Evolutionary conservation across 2,797 vertebrate species (phyloP), one percentile per base, ranked within the genome.

Genomic region (Channa striata): DNA sequence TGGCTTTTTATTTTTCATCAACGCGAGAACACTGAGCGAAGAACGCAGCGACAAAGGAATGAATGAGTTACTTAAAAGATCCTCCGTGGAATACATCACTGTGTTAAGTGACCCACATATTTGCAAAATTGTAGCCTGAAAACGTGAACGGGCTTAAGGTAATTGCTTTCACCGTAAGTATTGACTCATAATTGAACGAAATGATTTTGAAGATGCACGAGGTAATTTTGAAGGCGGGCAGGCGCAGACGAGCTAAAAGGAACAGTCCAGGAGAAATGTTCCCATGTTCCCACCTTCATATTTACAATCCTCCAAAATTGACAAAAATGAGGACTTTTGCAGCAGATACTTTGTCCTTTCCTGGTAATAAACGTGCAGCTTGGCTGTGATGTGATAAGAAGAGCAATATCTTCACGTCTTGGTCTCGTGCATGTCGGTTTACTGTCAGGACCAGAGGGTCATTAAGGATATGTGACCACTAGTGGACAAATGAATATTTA

Each of bases 101-200:
- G 71, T 63, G 75, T 73, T 56, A 50, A 80, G 72, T 73, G 68
- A 81, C 71, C 74, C 68, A 23, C n/a, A 59, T 48, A 39, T 81
- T 77, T 78, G 40, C 60, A 68, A 58, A 68, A 77, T 39, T 59
- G 43, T 50, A 44, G 20, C 53, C 69, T 79, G 59, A 74, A 74
- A 65, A 69, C 64, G 59, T 21, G 54, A 83, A 51, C 52, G 63
- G 23, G 36, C 64, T 70, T 47, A 40, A 52, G 54, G 43, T 62
- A 72, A 74, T 85, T 74, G 74, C 49, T 66, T 30, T 49, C 47
- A 37, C 19, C 8, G 1, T 46, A 54, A 47, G 68, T 63, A 79
- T 59, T 71, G 72, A 78, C 69, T 63, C 48, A 62, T 75, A 20
- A 81, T 77, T 77, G 75, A 68, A 54, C 52, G 9, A 33, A 59